Percentiles rank a stretch among this genome's conserved stretches.
Evolutionary conservation across 35 echinoderm and acorn worm genomes (phyloP).

Genomic region (Patiria miniata): DNA sequence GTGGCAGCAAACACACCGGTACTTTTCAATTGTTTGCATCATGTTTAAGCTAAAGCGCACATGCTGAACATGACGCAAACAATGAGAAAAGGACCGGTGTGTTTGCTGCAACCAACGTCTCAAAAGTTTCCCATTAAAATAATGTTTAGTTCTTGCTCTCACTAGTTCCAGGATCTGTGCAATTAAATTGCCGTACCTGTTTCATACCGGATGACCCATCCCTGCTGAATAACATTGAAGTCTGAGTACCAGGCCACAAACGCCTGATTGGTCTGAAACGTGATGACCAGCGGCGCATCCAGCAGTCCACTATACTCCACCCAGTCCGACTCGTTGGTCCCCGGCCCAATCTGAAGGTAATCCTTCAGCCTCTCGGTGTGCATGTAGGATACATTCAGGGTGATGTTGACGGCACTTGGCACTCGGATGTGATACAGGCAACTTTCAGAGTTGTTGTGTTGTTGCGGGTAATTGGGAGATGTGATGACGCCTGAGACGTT

Average conservation of each 20-base stretch:
- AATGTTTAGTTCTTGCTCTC: too few relatives aligned
- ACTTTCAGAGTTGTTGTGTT: background rate
- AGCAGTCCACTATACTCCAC: conserved; percentile 25
- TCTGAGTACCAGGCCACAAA: conserved; percentile 5
- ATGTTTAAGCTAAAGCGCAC: too few relatives aligned
- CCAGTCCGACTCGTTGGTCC: background rate
- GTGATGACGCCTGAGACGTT: background rate
- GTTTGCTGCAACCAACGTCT: too few relatives aligned
- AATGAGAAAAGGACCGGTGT: too few relatives aligned
- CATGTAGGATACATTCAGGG: background rate
- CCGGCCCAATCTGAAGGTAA: background rate
- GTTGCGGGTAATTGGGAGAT: background rate
- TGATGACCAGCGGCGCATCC: background rate
- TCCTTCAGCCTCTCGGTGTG: conserved; percentile 16
- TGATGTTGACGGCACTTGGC: conserved; percentile 26
- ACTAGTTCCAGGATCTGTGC: too few relatives aligned
- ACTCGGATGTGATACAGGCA: conserved; percentile 36
- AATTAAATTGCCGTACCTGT: too few relatives aligned
- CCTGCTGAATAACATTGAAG: conserved; percentile 30
- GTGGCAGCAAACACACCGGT: too few relatives aligned
- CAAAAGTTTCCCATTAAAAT: too few relatives aligned
- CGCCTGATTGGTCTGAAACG: conserved; percentile 14
- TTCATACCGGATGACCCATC: conserved; percentile 21
- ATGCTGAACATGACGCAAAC: too few relatives aligned
- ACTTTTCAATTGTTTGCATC: too few relatives aligned